phyloP scores from a whole-genome alignment of 2,113 vertebrate genomes.

The Eolophus roseicapilla region DNA sequence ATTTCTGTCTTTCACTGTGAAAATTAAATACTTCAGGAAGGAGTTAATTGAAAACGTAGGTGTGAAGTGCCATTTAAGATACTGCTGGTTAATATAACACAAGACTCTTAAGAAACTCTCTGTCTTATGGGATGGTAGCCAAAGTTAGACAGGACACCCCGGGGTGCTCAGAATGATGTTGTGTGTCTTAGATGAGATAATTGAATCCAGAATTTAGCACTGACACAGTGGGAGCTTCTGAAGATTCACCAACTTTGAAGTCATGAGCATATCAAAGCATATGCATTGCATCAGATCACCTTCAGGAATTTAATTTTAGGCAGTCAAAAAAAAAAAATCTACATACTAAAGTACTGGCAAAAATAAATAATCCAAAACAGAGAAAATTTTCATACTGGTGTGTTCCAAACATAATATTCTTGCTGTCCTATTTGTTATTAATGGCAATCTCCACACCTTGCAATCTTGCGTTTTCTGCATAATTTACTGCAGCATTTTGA shows the following conservation, averaged over 20 bases:
- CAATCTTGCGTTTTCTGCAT: constrained; percentile 60
- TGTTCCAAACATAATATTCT: not conserved
- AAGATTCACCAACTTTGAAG: not conserved
- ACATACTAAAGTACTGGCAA: not conserved
- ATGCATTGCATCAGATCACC: not conserved
- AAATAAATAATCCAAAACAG: not conserved
- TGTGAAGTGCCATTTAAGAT: not conserved
- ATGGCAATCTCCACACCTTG: not conserved
- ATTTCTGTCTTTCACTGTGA: not conserved
- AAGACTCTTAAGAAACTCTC: not conserved
- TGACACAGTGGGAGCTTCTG: not conserved
- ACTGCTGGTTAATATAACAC: not conserved
- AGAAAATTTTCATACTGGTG: not conserved
- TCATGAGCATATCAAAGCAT: not conserved
- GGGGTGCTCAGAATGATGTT: not conserved
- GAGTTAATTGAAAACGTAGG: not conserved
- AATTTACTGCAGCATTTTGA: constrained; percentile 55
- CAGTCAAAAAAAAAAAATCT: not conserved
- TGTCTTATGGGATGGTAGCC: not conserved
- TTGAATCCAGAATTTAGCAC: not conserved
- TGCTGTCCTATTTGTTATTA: constrained; percentile 43
- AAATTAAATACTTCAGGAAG: not conserved
- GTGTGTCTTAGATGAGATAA: not conserved
- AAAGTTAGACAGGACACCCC: not conserved
- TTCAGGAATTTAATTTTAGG: not conserved